phyloP scores from a whole-genome alignment of 2,113 vertebrate species.

The Trogon surrucura region DNA sequence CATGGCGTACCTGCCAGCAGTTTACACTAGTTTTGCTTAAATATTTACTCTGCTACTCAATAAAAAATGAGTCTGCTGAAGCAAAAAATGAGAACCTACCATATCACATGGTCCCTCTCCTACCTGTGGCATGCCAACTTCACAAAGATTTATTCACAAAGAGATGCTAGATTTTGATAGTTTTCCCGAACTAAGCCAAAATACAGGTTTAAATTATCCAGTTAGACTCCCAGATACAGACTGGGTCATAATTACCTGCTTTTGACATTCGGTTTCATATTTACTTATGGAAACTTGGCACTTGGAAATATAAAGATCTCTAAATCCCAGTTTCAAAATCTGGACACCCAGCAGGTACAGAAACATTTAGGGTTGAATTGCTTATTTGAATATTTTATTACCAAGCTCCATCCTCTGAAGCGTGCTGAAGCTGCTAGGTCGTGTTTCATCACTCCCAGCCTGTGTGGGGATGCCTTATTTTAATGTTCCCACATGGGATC shows the following conservation, averaged over 20 bases:
- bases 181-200: background rate
- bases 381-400: slow-evolving; percentile 49
- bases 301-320: background rate
- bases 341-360: background rate
- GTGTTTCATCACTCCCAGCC: slow-evolving; percentile 39
- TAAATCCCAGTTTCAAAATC: background rate
- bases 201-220: background rate
- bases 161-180: background rate
- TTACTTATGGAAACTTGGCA: background rate
- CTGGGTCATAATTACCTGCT: background rate
- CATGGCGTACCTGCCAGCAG: slow-evolving; percentile 65
- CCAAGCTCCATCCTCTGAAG: slow-evolving; percentile 23
- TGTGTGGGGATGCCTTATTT: background rate
- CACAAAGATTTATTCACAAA: slow-evolving; percentile 38
- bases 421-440: background rate
- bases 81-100: slow-evolving; percentile 30
- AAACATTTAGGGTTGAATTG: slow-evolving; percentile 4
- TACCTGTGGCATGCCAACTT: slow-evolving; percentile 46
- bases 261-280: background rate
- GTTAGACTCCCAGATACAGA: background rate
- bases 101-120: background rate
- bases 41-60: slow-evolving; percentile 65
- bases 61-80: slow-evolving; percentile 63
- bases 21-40: slow-evolving; percentile 63
- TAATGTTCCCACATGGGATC: slow-evolving; percentile 39